Evolutionary conservation across 2,888 invertebrate genomes (phyloP).

Genomic region (Bedellia somnulentella): DNA sequence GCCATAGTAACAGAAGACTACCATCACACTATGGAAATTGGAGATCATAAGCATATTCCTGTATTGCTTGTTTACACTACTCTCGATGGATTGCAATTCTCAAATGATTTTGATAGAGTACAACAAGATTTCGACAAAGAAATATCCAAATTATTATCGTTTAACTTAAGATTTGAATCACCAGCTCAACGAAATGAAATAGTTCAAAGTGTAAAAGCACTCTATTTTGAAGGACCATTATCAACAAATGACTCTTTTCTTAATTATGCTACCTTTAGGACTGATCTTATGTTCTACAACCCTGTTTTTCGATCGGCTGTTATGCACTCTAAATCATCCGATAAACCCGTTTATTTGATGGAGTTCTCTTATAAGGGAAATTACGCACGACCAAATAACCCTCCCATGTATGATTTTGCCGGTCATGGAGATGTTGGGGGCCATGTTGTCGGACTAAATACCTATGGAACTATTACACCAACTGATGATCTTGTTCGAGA

Average conservation of each 20-base stretch:
- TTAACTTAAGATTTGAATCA: too few species aligned
- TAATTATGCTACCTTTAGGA: too few species aligned
- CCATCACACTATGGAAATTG: neutral
- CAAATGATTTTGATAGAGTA: too few species aligned
- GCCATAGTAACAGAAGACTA: neutral
- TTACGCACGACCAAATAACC: neutral
- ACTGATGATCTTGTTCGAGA: slow-evolving; percentile 1
- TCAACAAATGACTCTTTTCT: too few species aligned
- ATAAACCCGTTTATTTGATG: slow-evolving; percentile 1
- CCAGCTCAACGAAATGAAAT: neutral
- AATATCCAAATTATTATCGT: too few species aligned
- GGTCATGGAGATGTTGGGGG: slow-evolving; percentile 1
- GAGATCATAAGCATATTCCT: neutral
- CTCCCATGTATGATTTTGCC: neutral
- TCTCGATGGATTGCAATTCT: slow-evolving; percentile 2
- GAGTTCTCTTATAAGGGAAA: slow-evolving; percentile 2
- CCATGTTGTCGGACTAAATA: neutral
- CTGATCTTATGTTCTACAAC: neutral
- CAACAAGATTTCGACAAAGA: too few species aligned
- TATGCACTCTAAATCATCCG: neutral
- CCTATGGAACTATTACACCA: neutral
- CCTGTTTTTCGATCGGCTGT: neutral
- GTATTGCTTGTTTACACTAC: neutral
- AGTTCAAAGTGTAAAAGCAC: neutral
- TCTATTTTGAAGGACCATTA: too few species aligned